A percentile compares a stretch with the other conserved stretches of the same genome.
Conservation (phyloP, 2,797 vertebrate genomes). For the Enteromius unitaeniatus region DNA sequence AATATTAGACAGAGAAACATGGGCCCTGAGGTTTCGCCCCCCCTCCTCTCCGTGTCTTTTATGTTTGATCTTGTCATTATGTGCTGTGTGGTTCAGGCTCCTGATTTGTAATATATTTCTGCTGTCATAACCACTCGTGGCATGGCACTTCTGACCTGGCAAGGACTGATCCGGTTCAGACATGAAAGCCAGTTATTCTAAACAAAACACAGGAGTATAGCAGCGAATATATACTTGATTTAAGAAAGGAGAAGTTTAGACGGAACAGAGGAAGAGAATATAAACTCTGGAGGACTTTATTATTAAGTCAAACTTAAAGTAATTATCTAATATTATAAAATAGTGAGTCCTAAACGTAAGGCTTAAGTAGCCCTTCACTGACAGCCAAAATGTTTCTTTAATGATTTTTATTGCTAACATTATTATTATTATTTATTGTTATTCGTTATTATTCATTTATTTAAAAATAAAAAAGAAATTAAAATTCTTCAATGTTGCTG, state of each 20-base stretch:
- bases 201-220: slow-evolving; percentile 45
- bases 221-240: slow-evolving; percentile 8
- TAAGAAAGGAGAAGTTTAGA: slow-evolving; percentile 25
- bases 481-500: neutral
- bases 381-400: neutral
- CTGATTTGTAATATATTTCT: slow-evolving; percentile 71
- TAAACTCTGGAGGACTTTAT: neutral
- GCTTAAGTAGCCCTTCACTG: neutral
- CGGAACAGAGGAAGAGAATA: neutral
- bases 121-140: slow-evolving; percentile 51
- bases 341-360: neutral
- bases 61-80: slow-evolving; percentile 76
- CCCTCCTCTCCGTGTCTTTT: slow-evolving; percentile 52
- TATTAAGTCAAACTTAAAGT: neutral
- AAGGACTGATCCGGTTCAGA: slow-evolving; percentile 29
- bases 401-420: neutral
- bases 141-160: slow-evolving; percentile 56
- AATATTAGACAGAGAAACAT: slow-evolving; percentile 77
- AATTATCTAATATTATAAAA: neutral
- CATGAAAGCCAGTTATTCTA: slow-evolving; percentile 43
- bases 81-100: slow-evolving; percentile 70
- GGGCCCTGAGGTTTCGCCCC: slow-evolving; percentile 64
- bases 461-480: neutral
- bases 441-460: neutral
- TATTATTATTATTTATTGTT: too few relatives aligned